Conservation (phyloP, 1,140 invertebrate genomes). For the Cydia splendana region DNA sequence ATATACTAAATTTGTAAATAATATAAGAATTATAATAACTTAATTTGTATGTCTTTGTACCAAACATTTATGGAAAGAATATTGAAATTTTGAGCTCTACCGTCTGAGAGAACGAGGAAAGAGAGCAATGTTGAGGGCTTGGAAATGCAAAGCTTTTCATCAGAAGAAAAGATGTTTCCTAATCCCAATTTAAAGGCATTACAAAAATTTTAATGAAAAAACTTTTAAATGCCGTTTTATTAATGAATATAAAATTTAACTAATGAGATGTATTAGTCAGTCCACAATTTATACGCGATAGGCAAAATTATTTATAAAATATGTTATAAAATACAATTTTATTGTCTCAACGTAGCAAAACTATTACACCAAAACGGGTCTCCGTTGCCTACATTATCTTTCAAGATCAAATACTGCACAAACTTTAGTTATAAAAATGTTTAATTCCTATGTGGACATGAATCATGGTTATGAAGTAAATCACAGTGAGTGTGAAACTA, state of each 20-base stretch:
- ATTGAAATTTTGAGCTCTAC: slow-evolving; percentile 58
- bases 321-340: neutral
- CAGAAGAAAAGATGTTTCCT: slow-evolving; percentile 63
- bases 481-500: neutral
- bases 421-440: neutral
- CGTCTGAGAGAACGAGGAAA: slow-evolving; percentile 39
- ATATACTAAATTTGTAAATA: slow-evolving; percentile 64
- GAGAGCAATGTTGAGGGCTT: slow-evolving; percentile 42
- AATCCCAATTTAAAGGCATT: slow-evolving; percentile 53
- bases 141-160: slow-evolving; percentile 64
- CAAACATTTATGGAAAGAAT: slow-evolving; percentile 61
- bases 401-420: neutral
- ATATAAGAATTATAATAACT: slow-evolving; percentile 64
- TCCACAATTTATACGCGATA: slow-evolving; percentile 12
- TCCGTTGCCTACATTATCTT: neutral
- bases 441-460: neutral
- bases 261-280: slow-evolving; percentile 22
- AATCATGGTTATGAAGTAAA: neutral
- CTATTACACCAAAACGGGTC: neutral
- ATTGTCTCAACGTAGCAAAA: slow-evolving; percentile 11
- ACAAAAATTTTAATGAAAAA: slow-evolving; percentile 67
- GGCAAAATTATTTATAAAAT: slow-evolving; percentile 5
- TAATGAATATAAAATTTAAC: slow-evolving; percentile 12
- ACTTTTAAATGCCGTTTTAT: slow-evolving; percentile 62
- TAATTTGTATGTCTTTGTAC: slow-evolving; percentile 77